phyloP scores from a whole-genome alignment of 1,140 invertebrate species.

The Heliothis subflexa region DNA sequence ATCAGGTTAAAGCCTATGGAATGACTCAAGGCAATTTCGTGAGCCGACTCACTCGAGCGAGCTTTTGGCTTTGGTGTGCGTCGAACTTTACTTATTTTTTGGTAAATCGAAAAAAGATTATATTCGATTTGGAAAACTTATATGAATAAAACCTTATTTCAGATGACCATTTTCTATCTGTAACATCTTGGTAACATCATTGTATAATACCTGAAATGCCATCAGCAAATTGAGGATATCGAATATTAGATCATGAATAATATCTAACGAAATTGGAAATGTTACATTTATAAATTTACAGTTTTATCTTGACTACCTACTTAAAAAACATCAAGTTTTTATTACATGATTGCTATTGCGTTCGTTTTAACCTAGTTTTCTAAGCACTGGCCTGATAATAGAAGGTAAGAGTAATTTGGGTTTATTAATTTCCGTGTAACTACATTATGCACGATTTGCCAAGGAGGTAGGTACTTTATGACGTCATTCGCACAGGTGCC shows the following conservation, averaged over 20 bases:
- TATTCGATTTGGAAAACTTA: background rate
- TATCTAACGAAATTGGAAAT: conserved; percentile 38
- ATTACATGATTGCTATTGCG: conserved; percentile 58
- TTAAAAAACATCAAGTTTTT: conserved; percentile 19
- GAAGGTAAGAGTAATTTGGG: conserved; percentile 74
- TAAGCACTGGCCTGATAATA: conserved; percentile 62
- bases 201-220: background rate
- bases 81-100: too few species aligned
- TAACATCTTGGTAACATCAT: background rate
- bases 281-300: conserved; percentile 65
- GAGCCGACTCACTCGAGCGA: too few species aligned
- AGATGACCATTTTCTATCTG: background rate
- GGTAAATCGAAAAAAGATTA: too few species aligned
- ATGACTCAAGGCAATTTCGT: too few species aligned
- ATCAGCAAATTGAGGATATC: conserved; percentile 12
- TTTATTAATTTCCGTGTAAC: conserved; percentile 79
- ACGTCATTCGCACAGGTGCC: conserved; percentile 82
- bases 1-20: too few species aligned
- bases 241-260: conserved; percentile 23
- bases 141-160: background rate
- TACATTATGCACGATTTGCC: conserved; percentile 67
- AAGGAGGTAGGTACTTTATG: conserved; percentile 66
- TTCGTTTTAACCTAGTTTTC: conserved; percentile 70
- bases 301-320: conserved; percentile 43
- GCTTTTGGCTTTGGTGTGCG: too few species aligned